These are phyloP conservation scores for Eurytemora carolleeae DNA, from an alignment of 1,140 invertebrate species.

Conservation along the genomic window DNA sequence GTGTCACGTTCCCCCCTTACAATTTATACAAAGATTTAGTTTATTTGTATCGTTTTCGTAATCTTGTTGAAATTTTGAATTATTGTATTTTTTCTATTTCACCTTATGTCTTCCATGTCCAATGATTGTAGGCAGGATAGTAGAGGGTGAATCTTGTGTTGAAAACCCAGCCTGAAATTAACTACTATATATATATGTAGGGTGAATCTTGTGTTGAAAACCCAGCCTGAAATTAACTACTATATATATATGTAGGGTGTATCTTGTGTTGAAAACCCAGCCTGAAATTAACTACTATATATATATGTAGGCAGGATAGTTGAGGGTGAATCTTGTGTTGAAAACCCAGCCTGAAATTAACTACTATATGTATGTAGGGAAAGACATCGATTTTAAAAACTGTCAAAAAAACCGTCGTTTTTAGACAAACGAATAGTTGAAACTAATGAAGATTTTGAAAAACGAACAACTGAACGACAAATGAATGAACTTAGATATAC, in stretches of 20 bases:
- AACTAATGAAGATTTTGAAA: too few relatives aligned
- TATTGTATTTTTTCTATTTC: not conserved
- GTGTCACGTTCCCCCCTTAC: too few relatives aligned
- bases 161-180: constrained; percentile 7
- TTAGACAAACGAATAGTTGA: too few relatives aligned
- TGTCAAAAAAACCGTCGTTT: too few relatives aligned
- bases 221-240: constrained; percentile 5
- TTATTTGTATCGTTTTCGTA: too few relatives aligned
- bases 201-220: not conserved
- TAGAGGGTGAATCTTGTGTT: not conserved
- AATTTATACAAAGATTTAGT: not conserved
- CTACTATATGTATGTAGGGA: too few relatives aligned
- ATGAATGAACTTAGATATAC: too few relatives aligned
- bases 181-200: too few relatives aligned
- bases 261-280: not conserved
- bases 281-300: too few relatives aligned
- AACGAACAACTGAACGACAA: too few relatives aligned
- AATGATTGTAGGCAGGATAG: constrained; percentile 5
- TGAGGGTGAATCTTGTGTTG: not conserved
- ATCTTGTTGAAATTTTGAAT: too few relatives aligned
- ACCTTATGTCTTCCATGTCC: constrained; percentile 6
- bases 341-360: constrained; percentile 7
- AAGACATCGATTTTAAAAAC: not conserved
- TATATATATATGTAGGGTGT: too few relatives aligned
- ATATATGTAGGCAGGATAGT: not conserved